Base-by-base conservation (phyloP, 1,140 invertebrate genomes). In the Drosophila nasuta region DNA sequence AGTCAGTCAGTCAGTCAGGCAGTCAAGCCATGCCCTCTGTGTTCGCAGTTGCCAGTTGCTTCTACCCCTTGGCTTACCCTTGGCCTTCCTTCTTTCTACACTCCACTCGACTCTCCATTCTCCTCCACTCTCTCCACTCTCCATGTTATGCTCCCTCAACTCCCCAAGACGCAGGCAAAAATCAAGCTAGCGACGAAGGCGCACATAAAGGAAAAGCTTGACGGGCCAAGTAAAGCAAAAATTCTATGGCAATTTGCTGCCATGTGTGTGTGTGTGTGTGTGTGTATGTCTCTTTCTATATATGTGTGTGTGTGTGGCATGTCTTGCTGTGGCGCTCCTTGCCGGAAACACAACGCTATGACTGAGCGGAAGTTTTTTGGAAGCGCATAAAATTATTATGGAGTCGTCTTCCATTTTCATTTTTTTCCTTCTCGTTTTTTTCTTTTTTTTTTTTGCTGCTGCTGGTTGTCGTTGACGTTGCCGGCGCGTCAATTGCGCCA, bases 381-480 rank as follows among this genome's bases (percentile, higher is more conserved):
- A 88, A 88, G 83, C 85, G 85, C 83, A 88, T 88, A 88, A 88
- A 88, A 88, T 88, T 88, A 88, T 88, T 88, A 88, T 88, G 83
- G 85, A 88, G 85, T 89, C 81, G 69, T 83, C 82, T 67, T 75
- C 17, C 75, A 65, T 74, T 80, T 80, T 77, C 58, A 43, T 38
- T 62, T 15, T 15, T 20, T 49, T 30, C 1, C 35, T 41, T 17
- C 35, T 52, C 54, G 35, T 46, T 54, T 17, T 13, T 45, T 56
- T 64, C 1, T 30, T n/a, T n/a, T 15, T 20, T 17, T 65, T n/a
- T 64, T 30, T 57, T 17, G 15, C 13, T n/a, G 13, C n/a, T 13
- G 10, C 10, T 17, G 17, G 4, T n/a, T 28, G 28, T 62, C 17
- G 5, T 25, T 35, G 33, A 17, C 30, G 25, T 81, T 60, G 71